Evolutionary conservation across 2,888 invertebrate genomes (phyloP).

Genomic region (Eubasilissa splendida): DNA sequence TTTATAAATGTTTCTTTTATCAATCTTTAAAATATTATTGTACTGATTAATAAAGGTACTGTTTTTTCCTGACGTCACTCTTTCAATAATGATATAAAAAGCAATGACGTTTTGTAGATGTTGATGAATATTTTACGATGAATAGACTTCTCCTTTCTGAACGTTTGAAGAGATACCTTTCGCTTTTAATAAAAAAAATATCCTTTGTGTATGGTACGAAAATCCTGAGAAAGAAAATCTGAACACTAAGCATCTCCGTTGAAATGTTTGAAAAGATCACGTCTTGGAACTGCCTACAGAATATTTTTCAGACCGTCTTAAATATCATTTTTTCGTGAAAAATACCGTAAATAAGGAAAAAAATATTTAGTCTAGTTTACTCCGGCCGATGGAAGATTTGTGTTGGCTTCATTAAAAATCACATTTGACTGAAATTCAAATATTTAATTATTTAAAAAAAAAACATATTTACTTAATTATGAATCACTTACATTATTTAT

Average conservation of each 20-base stretch:
- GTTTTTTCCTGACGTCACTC: not conserved
- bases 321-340: slow-evolving; percentile 13
- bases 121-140: slow-evolving; percentile 18
- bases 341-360: not conserved
- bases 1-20: too few relatives aligned
- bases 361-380: not conserved
- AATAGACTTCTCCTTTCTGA: not conserved
- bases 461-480: too few relatives aligned
- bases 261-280: slow-evolving; percentile 12
- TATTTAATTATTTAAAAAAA: too few relatives aligned
- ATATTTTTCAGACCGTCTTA: slow-evolving; percentile 5
- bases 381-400: not conserved
- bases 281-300: slow-evolving; percentile 6
- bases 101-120: slow-evolving; percentile 2
- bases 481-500: too few relatives aligned
- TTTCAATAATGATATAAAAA: not conserved
- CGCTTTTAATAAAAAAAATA: slow-evolving; percentile 31
- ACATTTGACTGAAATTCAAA: too few relatives aligned
- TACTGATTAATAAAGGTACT: not conserved
- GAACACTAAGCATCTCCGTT: slow-evolving; percentile 23
- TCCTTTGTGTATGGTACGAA: slow-evolving; percentile 25
- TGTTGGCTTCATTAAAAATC: too few relatives aligned
- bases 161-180: slow-evolving; percentile 35
- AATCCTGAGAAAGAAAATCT: slow-evolving; percentile 20
- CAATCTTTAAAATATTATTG: too few relatives aligned